phyloP scores from a whole-genome alignment of 2,113 vertebrate genomes.

The Cyanocitta stelleri region DNA sequence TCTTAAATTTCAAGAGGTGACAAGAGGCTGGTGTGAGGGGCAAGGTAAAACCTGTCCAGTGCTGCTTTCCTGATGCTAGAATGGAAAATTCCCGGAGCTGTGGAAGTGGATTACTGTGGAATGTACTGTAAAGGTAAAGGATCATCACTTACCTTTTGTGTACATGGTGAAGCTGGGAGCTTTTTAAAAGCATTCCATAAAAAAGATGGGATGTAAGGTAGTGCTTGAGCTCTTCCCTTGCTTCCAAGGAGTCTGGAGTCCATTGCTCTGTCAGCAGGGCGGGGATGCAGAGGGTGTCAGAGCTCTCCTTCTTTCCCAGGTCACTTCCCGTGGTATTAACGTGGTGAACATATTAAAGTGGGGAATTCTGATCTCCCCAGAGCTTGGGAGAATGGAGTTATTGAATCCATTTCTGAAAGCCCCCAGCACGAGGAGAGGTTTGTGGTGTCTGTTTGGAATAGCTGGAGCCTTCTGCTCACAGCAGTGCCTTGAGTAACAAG shows the following conservation, averaged over 20 bases:
- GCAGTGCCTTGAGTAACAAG: neutral
- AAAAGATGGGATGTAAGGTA: neutral
- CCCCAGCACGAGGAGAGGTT: neutral
- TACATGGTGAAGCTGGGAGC: neutral
- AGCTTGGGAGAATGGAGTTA: neutral
- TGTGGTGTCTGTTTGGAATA: no score
- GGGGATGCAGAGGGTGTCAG: neutral
- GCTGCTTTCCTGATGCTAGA: neutral
- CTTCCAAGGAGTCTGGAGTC: neutral
- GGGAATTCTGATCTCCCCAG: neutral
- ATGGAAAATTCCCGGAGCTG: neutral
- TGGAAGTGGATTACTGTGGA: neutral
- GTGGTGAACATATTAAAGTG: neutral
- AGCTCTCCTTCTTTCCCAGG: neutral
- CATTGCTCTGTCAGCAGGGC: neutral
- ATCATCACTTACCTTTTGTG: neutral
- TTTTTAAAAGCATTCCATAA: neutral
- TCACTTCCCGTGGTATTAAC: neutral
- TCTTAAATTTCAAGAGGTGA: neutral
- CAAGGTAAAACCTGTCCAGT: neutral
- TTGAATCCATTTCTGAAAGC: neutral
- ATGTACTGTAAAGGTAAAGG: neutral
- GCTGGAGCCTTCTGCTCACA: neutral
- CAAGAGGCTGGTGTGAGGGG: neutral
- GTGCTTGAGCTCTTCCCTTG: neutral